Percentiles rank a stretch among this genome's conserved stretches.
phyloP scores from a whole-genome alignment of 2,797 vertebrate species.

The Rhinogobio ventralis region DNA sequence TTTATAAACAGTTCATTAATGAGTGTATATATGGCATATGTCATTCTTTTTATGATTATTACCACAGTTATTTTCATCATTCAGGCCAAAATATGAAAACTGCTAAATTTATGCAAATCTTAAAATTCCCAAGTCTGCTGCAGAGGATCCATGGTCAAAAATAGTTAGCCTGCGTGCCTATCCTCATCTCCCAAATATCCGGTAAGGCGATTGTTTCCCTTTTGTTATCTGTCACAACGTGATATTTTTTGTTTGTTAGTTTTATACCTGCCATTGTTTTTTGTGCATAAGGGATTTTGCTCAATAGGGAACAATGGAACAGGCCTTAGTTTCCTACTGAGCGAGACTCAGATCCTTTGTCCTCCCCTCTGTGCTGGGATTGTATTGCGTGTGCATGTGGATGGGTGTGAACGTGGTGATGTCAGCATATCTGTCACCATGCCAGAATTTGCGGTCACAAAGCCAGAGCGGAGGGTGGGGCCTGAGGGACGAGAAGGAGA shows the following conservation, averaged over 20 bases:
- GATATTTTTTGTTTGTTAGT: constrained; percentile 42
- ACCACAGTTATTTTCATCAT: background rate
- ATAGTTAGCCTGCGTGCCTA: constrained; percentile 43
- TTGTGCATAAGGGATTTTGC: constrained; percentile 75
- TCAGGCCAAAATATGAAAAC: constrained; percentile 9
- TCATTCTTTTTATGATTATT: background rate
- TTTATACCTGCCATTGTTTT: constrained; percentile 76
- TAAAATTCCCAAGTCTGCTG: constrained; percentile 4
- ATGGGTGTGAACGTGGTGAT: constrained; percentile 67
- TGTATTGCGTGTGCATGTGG: constrained; percentile 57
- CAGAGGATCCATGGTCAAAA: constrained; percentile 7
- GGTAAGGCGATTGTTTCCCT: constrained; percentile 27
- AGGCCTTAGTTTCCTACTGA: constrained; percentile 65
- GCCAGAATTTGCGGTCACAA: constrained; percentile 51
- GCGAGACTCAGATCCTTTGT: constrained; percentile 66
- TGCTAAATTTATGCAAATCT: background rate
- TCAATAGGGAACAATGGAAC: constrained; percentile 73
- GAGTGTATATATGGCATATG: background rate
- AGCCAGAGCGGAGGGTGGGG: constrained; percentile 26
- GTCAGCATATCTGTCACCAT: constrained; percentile 65
- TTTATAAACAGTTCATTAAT: background rate
- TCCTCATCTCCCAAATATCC: constrained; percentile 41
- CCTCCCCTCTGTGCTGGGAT: constrained; percentile 58
- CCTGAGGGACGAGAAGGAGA: constrained; percentile 15
- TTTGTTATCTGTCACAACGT: constrained; percentile 43